A percentile compares a stretch with the other conserved stretches of the same genome.
These are phyloP conservation scores for Chloroceryle aenea DNA, from an alignment of 2,113 vertebrate species.

Conservation along the genomic window DNA sequence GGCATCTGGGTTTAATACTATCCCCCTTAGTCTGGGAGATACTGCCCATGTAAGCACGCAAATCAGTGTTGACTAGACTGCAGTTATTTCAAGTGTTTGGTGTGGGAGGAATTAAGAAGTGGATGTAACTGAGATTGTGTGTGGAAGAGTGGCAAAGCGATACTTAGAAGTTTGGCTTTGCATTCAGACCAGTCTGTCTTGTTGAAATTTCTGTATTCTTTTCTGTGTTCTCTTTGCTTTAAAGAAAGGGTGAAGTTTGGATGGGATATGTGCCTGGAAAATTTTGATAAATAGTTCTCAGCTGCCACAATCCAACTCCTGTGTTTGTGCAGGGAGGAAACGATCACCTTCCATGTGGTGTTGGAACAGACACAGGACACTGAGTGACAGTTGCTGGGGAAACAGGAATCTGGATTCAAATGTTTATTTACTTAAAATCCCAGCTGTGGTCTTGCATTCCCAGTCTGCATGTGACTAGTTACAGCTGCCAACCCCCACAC, in stretches of 20 bases:
- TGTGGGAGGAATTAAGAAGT: neutral
- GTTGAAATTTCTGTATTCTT: neutral
- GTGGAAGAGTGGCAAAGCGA: neutral
- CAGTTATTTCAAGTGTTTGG: neutral
- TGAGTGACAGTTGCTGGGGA: neutral
- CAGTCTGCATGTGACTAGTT: neutral
- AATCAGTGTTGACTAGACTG: neutral
- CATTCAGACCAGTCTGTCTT: neutral
- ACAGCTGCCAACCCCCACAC: neutral
- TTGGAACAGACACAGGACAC: neutral
- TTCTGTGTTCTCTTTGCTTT: neutral
- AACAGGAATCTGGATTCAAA: neutral
- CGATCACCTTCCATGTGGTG: accelerated
- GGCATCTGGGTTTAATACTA: neutral
- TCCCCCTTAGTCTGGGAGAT: neutral
- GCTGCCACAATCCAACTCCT: neutral
- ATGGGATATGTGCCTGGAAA: neutral
- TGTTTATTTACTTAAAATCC: neutral
- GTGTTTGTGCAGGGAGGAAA: neutral
- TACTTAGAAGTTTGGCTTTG: neutral
- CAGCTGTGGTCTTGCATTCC: neutral
- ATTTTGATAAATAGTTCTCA: neutral
- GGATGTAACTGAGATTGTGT: neutral
- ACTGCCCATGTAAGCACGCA: accelerated
- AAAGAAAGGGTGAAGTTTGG: neutral